Evolutionary conservation across 2,113 vertebrate genomes (phyloP), one percentile per base, ranked within the genome.

Genomic region (Hucho hucho): DNA sequence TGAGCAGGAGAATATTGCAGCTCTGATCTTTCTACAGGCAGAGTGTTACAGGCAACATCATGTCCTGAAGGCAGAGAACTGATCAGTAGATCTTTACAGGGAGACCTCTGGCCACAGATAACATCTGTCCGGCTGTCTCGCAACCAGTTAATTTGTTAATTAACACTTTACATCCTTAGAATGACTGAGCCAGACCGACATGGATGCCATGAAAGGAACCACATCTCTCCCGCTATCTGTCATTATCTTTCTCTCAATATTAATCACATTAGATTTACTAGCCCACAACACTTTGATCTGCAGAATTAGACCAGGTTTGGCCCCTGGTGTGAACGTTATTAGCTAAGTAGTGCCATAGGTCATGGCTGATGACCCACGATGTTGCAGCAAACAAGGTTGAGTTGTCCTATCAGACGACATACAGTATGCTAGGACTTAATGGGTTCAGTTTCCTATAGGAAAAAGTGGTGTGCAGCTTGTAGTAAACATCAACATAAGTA

Each of bases 161-260:
- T 72, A 81, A 78, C 80, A 78, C 80, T 80, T 75, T 78, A 78
- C 75, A 81, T 72, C 37, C n/a, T 29, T n/a, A 70, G 64, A 67
- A 49, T 78, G 72, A 68, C 69, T 75, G 26, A n/a, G 53, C 9
- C 43, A 5, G 9, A 46, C 43, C 4, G 43, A 46, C 43, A 46
- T 46, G 43, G 43, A 46, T 46, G 53, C 46, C 59, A 59, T 26
- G 25, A 22, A 16, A 61, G 73, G 58, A 71, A 64, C 53, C 75
- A 22, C 49, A 68, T 72, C 3, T 67, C 53, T 67, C 65, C 20
- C 25, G 49, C 3, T 67, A 28, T 28, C 61, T 43, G 25, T 64
- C 63, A 28, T 26, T 28, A 9, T 28, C 63, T 26, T 6, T 64
- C 9, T 49, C 29, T 37, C 58, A 37, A 6, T 47, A 64, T 69